phyloP scores from a whole-genome alignment of 2,888 invertebrate genomes.

The Baronia brevicornis region DNA sequence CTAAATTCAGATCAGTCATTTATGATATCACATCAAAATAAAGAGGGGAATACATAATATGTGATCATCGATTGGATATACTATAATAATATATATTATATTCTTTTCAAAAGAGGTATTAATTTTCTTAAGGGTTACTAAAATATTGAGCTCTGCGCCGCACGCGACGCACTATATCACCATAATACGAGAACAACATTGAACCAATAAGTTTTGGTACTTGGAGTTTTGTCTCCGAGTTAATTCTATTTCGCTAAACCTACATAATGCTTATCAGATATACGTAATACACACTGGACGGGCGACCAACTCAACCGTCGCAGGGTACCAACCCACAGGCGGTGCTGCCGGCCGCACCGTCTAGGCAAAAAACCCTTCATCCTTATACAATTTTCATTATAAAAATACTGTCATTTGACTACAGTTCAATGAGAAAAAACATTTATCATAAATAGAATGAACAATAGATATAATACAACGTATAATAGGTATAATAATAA shows the following conservation, averaged over 20 bases:
- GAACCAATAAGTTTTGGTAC: constrained; percentile 74
- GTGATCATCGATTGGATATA: constrained; percentile 72
- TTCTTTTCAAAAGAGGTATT: constrained; percentile 76
- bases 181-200: constrained; percentile 72
- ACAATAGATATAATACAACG: constrained; percentile 67
- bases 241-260: constrained; percentile 74
- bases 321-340: constrained; percentile 16
- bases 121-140: constrained; percentile 75
- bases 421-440: constrained; percentile 72
- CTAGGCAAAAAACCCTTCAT: constrained; percentile 61
- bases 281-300: constrained; percentile 53
- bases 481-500: constrained; percentile 58
- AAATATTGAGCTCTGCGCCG: constrained; percentile 75
- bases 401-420: constrained; percentile 78
- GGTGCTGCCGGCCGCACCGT: constrained; percentile 25
- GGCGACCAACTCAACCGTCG: constrained; percentile 19
- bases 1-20: constrained; percentile 78
- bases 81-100: constrained; percentile 65
- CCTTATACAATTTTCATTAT: constrained; percentile 72
- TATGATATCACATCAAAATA: constrained; percentile 79
- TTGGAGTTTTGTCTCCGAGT: constrained; percentile 63
- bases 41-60: constrained; percentile 72
- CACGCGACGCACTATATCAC: constrained; percentile 70
- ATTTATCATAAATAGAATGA: constrained; percentile 61
- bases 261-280: constrained; percentile 76